Evolutionary conservation across 2,888 invertebrate genomes (phyloP), one percentile per base, ranked within the genome.

Genomic region (Bimastos eiseni): DNA sequence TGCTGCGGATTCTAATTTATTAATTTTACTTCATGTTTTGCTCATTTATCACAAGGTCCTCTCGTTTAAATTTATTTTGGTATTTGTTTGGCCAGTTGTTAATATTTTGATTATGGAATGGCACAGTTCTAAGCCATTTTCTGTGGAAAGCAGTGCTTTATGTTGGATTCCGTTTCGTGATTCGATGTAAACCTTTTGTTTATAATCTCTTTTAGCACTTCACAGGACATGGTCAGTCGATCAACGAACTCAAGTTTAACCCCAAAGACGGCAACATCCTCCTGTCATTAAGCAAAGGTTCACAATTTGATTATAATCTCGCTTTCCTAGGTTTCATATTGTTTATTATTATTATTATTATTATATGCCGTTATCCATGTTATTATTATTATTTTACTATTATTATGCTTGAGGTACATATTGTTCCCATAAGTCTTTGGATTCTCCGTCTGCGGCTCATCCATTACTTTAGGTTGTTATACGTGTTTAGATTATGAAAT

Each of bases 211-310:
- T n/a, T n/a, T 93, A 95, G 94, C 94, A 95, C 92, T 94, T 94
- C 91, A 93, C 94, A 91, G 96, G 98, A 0, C 99, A 99, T 94
- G 98, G 98, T 0, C 97, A 97, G 95, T 97, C 98, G 13, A 97
- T 98, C 88, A 98, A 98, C 94, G 98, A 98, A 94, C 95, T 99
- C 8, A 98, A 98, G 94, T 98, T 98, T 94, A 98, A 98, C 95
- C 99, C 99, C 0, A 96, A 96, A 91, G 97, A 98, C 94, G 97
- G 97, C 0, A 98, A 98, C 94, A 96, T 99, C 90, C 96, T 99
- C 0, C 95, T 99, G 0, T 98, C 98, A 0, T 98, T 98, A 0
- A 98, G 98, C 91, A 99, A 99, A 95, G 95, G 98, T 95, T 92
- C 30, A n/a, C 70, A 11, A n/a, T 70, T 70, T 17, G 17, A n/a